Conservation (phyloP, 2,113 vertebrate genomes). For the Catagonus wagneri region DNA sequence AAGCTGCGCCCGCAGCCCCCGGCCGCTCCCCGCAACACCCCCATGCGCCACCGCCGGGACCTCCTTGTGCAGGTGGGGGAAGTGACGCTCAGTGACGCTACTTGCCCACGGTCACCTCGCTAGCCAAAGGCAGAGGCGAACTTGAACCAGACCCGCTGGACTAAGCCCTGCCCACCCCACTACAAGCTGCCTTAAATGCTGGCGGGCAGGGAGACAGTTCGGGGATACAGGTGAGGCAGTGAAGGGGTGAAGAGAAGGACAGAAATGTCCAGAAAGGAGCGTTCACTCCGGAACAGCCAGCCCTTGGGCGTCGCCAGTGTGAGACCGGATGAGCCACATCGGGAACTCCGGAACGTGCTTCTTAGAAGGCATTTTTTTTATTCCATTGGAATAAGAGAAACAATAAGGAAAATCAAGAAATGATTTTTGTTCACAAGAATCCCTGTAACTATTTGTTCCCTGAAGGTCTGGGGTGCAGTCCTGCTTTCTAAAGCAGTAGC, state of each 20-base stretch:
- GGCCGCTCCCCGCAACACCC: too few relatives aligned
- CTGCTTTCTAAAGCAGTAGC: neutral
- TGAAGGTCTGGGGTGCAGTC: neutral
- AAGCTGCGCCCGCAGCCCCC: too few relatives aligned
- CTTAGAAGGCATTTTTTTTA: neutral
- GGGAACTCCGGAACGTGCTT: neutral
- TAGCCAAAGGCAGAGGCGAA: neutral
- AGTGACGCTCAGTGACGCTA: neutral
- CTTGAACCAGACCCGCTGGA: neutral
- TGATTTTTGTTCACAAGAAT: neutral
- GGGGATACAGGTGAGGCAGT: neutral
- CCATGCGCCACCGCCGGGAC: too few relatives aligned
- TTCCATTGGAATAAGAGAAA: neutral
- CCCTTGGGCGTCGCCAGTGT: neutral
- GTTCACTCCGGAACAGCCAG: neutral
- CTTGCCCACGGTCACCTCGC: neutral
- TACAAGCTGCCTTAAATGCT: neutral
- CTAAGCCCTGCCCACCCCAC: neutral
- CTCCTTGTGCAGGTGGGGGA: neutral
- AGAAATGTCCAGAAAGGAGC: neutral
- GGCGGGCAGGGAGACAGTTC: neutral
- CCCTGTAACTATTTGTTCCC: neutral
- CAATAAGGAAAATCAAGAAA: neutral
- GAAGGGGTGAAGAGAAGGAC: neutral
- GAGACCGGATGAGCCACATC: neutral